Conservation (phyloP, 2,113 vertebrate species). For the Nesospiza acunhae region DNA sequence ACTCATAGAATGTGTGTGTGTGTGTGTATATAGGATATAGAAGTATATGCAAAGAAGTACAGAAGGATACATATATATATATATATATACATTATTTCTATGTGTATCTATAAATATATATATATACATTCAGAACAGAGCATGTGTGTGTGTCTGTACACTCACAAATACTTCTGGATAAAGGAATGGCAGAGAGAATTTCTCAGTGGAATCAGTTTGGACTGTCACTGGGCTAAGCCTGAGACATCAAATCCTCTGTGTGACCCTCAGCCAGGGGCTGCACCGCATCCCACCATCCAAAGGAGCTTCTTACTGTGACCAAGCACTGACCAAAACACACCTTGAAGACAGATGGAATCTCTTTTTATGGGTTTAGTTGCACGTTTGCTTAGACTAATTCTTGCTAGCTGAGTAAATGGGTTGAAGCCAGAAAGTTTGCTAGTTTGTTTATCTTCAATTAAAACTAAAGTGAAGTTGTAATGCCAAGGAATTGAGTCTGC, state of each 20-base stretch:
- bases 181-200: background rate
- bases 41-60: background rate
- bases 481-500: background rate
- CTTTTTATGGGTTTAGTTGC: background rate
- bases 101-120: too few species aligned
- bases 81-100: background rate
- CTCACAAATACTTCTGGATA: background rate
- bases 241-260: background rate
- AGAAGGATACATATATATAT: background rate
- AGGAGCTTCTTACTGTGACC: background rate
- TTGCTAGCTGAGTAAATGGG: background rate
- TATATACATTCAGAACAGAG: background rate
- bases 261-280: background rate
- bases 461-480: background rate
- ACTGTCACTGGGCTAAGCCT: background rate
- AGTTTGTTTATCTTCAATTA: background rate
- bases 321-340: background rate
- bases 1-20: accelerated
- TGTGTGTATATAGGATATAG: accelerated
- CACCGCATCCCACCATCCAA: background rate
- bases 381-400: background rate
- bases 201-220: background rate
- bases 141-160: background rate
- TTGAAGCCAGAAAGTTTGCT: background rate
- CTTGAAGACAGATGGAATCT: background rate